These are phyloP conservation scores for Danaus plexippus DNA, from an alignment of 1,140 invertebrate species.

Conservation along the genomic window DNA sequence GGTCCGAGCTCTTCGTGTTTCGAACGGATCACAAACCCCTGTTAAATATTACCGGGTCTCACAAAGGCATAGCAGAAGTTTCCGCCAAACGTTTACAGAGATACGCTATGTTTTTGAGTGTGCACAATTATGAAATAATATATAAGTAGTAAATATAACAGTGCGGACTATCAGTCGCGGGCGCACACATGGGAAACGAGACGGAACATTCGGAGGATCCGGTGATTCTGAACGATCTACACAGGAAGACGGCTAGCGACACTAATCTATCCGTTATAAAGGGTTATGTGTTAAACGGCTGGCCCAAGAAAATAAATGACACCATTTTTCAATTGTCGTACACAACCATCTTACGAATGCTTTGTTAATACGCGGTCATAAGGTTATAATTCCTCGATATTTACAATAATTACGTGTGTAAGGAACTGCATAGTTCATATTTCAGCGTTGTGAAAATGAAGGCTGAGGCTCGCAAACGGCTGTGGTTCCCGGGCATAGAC, in stretches of 20 bases:
- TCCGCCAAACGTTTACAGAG: conserved; percentile 23
- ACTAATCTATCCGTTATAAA: no score
- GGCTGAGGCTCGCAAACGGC: conserved; percentile 17
- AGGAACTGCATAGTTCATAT: conserved; percentile 27
- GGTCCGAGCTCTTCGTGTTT: conserved; percentile 20
- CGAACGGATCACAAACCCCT: conserved; percentile 25
- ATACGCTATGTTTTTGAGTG: conserved; percentile 22
- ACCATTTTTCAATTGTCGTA: no score
- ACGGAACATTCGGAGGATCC: no score
- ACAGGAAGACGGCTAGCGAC: no score
- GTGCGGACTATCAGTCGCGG: no score
- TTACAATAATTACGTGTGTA: conserved; percentile 16
- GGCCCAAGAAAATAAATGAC: no score
- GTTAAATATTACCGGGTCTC: conserved; percentile 23
- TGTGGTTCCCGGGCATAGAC: conserved; percentile 26
- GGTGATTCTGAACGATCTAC: no score
- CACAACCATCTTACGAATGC: no score
- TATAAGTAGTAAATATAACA: no score
- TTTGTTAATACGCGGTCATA: no score
- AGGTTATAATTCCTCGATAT: conserved; percentile 15
- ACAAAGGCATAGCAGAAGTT: conserved; percentile 23
- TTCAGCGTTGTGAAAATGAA: conserved; percentile 28
- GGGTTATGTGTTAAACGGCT: no score
- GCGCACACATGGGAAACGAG: no score
- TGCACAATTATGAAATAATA: conserved; percentile 27